Evolutionary conservation across 1,140 invertebrate species (phyloP).

Genomic region (Antheraea pernyi): DNA sequence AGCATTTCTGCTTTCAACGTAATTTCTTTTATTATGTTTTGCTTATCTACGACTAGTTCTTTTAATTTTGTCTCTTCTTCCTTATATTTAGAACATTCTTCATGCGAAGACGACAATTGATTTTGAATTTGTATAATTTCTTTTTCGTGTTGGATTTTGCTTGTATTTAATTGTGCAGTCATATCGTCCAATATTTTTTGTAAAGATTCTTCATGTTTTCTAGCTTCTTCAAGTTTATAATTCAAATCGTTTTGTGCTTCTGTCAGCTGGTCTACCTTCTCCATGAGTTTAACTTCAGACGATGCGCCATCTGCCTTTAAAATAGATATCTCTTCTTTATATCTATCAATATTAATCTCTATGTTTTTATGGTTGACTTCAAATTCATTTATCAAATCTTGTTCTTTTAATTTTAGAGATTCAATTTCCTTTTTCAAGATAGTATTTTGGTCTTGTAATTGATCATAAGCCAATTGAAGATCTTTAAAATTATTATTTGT

Average conservation of each 20-base stretch:
- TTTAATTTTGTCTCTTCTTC: constrained; percentile 48
- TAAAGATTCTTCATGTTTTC: constrained; percentile 70
- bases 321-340: constrained; percentile 65
- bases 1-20: constrained; percentile 71
- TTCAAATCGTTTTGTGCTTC: constrained; percentile 75
- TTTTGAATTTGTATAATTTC: constrained; percentile 55
- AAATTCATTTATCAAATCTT: constrained; percentile 60
- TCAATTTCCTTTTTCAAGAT: constrained; percentile 71
- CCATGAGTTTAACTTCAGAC: constrained; percentile 72
- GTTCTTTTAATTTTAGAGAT: constrained; percentile 62
- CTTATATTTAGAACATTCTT: constrained; percentile 53
- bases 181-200: constrained; percentile 71
- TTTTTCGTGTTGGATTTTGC: constrained; percentile 61
- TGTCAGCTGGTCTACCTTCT: constrained; percentile 73
- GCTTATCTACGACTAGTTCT: constrained; percentile 62
- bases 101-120: constrained; percentile 40
- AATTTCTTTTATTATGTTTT: constrained; percentile 67
- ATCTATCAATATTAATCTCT: constrained; percentile 64
- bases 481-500: constrained; percentile 48
- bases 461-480: constrained; percentile 53
- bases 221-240: constrained; percentile 74
- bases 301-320: constrained; percentile 68
- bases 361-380: constrained; percentile 56
- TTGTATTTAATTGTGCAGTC: constrained; percentile 54
- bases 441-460: constrained; percentile 62